Evolutionary conservation across 2,113 vertebrate genomes (phyloP).

Genomic region (Hippocampus barbouri): DNA sequence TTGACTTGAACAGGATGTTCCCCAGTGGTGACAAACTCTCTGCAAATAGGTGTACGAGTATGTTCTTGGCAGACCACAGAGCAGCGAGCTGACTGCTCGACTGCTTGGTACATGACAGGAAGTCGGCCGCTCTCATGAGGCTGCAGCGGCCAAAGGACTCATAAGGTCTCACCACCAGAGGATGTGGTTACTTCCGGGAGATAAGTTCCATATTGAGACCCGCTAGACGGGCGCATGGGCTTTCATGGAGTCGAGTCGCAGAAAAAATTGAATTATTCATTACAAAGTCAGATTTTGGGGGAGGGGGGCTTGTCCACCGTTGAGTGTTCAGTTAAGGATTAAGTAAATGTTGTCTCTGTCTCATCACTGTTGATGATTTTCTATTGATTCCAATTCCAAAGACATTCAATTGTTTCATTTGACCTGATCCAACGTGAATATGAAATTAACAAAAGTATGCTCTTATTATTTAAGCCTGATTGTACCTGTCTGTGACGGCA

Average conservation of each 20-base stretch:
- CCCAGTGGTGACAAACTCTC: constrained; percentile 8
- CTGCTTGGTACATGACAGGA: constrained; percentile 58
- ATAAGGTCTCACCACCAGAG: constrained; percentile 45
- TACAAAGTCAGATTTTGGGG: background rate
- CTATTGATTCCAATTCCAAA: too few relatives aligned
- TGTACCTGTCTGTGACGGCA: too few relatives aligned
- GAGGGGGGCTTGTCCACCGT: background rate
- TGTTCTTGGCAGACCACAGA: background rate
- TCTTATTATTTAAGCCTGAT: too few relatives aligned
- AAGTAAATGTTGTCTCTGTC: too few relatives aligned
- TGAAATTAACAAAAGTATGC: too few relatives aligned
- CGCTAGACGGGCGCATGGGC: constrained; percentile 19
- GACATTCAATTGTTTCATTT: too few relatives aligned
- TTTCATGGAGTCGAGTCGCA: background rate
- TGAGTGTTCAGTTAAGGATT: too few relatives aligned
- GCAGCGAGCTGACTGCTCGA: constrained; percentile 17
- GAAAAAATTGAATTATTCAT: background rate
- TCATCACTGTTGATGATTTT: too few relatives aligned
- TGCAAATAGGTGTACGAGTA: background rate
- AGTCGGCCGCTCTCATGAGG: constrained; percentile 51
- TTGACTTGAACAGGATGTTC: background rate
- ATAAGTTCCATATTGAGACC: constrained; percentile 43
- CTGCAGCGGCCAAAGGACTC: constrained; percentile 37
- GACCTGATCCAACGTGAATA: too few relatives aligned
- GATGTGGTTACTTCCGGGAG: constrained; percentile 73